Evolutionary conservation across 2,888 invertebrate genomes (phyloP).

Genomic region (Leptogaster cylindrica): DNA sequence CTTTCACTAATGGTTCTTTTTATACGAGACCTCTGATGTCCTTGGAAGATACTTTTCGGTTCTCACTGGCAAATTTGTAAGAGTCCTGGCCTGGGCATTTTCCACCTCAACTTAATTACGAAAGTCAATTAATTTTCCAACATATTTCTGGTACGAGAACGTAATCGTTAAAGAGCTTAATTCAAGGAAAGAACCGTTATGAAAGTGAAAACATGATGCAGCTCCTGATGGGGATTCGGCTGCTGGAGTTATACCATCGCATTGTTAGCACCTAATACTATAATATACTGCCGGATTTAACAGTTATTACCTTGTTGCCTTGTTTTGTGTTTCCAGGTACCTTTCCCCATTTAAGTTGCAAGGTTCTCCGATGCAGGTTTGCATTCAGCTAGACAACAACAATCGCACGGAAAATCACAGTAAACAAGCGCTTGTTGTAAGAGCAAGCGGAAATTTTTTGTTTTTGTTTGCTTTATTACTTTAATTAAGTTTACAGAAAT

Average conservation of each 20-base stretch:
- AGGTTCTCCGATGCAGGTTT: too few relatives aligned
- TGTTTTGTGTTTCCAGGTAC: too few relatives aligned
- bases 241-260: neutral
- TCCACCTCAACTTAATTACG: constrained; percentile 17
- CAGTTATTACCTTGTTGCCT: neutral
- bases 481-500: too few relatives aligned
- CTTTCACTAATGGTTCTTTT: constrained; percentile 22
- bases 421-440: too few relatives aligned
- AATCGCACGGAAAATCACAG: too few relatives aligned
- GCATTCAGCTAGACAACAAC: too few relatives aligned
- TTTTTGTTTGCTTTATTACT: too few relatives aligned
- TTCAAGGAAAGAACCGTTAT: neutral
- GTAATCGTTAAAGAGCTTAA: constrained; percentile 22
- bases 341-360: too few relatives aligned
- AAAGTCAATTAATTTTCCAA: constrained; percentile 21
- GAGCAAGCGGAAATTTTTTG: too few relatives aligned
- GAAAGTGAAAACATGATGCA: neutral
- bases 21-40: constrained; percentile 4
- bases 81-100: neutral
- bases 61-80: constrained; percentile 4
- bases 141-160: constrained; percentile 9
- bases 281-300: neutral
- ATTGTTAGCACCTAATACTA: neutral
- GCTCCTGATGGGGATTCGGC: neutral
- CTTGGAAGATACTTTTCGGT: constrained; percentile 5